Percentiles rank a stretch among this genome's conserved stretches.
Conservation (phyloP, 2,113 vertebrate species). For the Sorex fumeus region DNA sequence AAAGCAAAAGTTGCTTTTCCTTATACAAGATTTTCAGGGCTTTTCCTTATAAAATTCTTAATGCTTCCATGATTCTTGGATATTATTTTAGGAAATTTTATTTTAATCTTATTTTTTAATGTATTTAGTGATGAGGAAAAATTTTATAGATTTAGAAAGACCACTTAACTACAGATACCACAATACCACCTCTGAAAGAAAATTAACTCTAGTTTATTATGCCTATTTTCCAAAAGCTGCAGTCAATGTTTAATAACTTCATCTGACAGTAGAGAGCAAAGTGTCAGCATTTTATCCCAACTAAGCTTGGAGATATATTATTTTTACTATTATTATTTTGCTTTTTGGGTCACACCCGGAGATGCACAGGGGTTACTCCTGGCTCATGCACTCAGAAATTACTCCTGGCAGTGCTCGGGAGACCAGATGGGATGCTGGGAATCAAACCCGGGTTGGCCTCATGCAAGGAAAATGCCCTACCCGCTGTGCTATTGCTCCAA, state of each 20-base stretch:
- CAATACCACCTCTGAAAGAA: not conserved
- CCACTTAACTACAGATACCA: not conserved
- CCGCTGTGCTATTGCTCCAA: too few relatives aligned
- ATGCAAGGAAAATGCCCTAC: too few relatives aligned
- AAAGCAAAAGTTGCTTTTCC: slow-evolving; percentile 58
- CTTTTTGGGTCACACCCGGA: too few relatives aligned
- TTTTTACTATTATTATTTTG: too few relatives aligned
- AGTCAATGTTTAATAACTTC: slow-evolving; percentile 44
- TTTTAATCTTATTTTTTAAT: slow-evolving; percentile 59
- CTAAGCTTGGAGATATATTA: slow-evolving; percentile 16
- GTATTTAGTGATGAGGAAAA: slow-evolving; percentile 10
- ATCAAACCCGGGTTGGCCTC: too few relatives aligned
- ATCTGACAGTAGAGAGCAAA: not conserved
- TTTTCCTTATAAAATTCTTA: slow-evolving; percentile 27
- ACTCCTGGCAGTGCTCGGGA: too few relatives aligned
- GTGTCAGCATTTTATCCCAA: not conserved
- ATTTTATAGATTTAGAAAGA: slow-evolving; percentile 46
- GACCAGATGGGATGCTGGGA: too few relatives aligned
- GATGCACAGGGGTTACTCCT: too few relatives aligned
- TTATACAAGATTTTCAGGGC: slow-evolving; percentile 20
- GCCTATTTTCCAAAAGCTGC: not conserved
- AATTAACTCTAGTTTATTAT: not conserved
- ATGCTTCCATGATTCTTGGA: slow-evolving; percentile 10
- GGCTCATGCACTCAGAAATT: too few relatives aligned
- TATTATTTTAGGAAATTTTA: slow-evolving; percentile 12